Conservation (phyloP, 2,113 vertebrate genomes). For the Cygnus atratus region DNA sequence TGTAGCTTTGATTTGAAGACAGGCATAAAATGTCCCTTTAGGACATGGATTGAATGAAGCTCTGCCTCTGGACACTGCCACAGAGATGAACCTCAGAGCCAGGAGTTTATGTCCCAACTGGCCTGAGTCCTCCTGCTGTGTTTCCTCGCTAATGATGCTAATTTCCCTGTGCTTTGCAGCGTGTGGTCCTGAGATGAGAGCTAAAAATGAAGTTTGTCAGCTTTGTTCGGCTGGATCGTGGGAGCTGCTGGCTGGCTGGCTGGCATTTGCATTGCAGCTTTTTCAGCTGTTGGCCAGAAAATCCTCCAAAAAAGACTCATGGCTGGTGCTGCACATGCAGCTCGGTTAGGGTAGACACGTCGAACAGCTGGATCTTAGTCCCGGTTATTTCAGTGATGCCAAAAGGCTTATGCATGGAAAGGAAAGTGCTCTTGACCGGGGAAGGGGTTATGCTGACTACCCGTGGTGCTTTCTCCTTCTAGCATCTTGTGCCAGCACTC, state of each 20-base stretch:
- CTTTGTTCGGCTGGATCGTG: background rate
- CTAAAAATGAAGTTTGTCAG: slow-evolving; percentile 42
- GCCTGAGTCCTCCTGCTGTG: background rate
- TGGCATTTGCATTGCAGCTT: background rate
- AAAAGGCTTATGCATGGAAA: background rate
- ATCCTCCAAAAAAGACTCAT: background rate
- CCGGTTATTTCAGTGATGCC: background rate
- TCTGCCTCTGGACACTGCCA: background rate
- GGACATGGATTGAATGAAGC: background rate
- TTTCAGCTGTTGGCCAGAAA: background rate
- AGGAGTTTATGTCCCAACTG: background rate
- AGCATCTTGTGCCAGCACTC: background rate
- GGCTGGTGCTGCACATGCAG: background rate
- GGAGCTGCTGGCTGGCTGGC: background rate
- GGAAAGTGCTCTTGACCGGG: background rate
- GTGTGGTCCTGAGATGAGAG: fast-evolving
- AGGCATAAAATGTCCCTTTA: background rate
- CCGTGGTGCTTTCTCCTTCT: background rate
- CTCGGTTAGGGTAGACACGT: background rate
- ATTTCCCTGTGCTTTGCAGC: background rate
- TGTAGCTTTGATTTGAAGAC: background rate
- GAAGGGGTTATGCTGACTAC: background rate
- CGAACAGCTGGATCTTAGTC: background rate
- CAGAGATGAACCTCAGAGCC: background rate
- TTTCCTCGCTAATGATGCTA: background rate